Percentiles rank a stretch among this genome's conserved stretches.
phyloP scores from a whole-genome alignment of 2,797 vertebrate species.

The Liasis olivaceus region DNA sequence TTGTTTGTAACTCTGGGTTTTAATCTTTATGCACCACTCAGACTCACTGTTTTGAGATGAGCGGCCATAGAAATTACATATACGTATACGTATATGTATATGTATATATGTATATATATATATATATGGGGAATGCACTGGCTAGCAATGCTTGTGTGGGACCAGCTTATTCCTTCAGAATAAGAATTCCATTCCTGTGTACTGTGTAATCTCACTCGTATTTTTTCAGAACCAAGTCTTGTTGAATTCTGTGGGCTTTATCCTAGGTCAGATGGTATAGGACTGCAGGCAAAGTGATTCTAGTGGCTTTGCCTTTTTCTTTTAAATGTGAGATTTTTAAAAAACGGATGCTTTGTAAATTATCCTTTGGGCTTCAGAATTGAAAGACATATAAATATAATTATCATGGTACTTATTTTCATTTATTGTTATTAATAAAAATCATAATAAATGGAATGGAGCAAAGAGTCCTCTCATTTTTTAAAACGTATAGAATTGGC shows the following conservation, averaged over 20 bases:
- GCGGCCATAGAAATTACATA: no score
- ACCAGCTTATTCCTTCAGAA: neutral
- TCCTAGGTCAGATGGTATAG: neutral
- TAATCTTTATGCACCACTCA: neutral
- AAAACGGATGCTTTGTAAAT: neutral
- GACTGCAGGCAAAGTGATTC: neutral
- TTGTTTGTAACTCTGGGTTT: neutral
- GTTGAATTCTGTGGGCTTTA: neutral
- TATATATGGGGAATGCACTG: neutral
- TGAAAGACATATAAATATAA: no score
- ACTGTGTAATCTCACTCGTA: neutral
- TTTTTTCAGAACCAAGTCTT: neutral
- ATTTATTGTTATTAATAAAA: neutral
- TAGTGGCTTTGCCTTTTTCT: neutral
- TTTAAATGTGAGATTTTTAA: neutral
- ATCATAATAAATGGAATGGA: neutral
- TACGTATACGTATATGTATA: no score
- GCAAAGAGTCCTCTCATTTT: neutral
- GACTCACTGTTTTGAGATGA: neutral
- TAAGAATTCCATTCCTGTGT: neutral
- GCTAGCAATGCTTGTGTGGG: neutral
- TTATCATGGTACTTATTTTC: neutral
- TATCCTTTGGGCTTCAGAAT: neutral
- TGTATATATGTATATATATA: no score
- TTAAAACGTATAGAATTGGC: constrained; percentile 1